These are phyloP conservation scores for Desoria tigrina DNA, from an alignment of 2,888 invertebrate genomes.

Conservation along the genomic window DNA sequence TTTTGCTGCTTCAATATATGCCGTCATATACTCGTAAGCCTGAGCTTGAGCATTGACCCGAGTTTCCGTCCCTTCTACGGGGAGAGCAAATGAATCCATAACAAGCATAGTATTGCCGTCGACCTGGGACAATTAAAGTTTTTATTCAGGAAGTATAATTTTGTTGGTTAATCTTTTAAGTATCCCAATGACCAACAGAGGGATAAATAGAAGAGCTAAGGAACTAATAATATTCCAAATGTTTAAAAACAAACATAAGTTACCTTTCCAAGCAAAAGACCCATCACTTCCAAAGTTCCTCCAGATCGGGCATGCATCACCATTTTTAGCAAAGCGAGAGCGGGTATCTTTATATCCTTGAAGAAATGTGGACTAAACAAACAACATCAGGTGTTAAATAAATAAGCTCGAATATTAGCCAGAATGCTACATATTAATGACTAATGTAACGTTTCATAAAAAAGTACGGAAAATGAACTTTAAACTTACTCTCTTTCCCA, in stretches of 20 bases:
- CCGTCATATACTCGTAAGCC: constrained; percentile 99
- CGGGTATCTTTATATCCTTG: constrained; percentile 97
- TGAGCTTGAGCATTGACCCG: constrained; percentile 95
- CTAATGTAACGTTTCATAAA: neutral
- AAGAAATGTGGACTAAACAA: constrained; percentile 87
- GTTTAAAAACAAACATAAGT: too few relatives aligned
- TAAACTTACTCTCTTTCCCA: constrained; percentile 89
- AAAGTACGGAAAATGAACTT: constrained; percentile 10
- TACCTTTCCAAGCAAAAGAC: constrained; percentile 82
- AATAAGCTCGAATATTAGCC: too few relatives aligned
- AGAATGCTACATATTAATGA: too few relatives aligned
- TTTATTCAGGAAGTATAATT: too few relatives aligned
- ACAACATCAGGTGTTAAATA: too few relatives aligned
- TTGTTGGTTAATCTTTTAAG: too few relatives aligned
- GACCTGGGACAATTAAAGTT: too few relatives aligned
- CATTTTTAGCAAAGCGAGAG: constrained; percentile 95
- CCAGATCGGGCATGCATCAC: constrained; percentile 98
- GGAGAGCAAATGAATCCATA: constrained; percentile 98
- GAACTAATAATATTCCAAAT: too few relatives aligned
- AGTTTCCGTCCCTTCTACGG: constrained; percentile 94
- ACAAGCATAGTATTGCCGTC: constrained; percentile 98
- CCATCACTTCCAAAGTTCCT: constrained; percentile 95
- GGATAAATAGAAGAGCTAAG: too few relatives aligned
- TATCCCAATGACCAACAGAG: too few relatives aligned
- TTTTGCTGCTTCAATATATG: constrained; percentile 96